These are phyloP conservation scores for Tinea trinotella DNA, from an alignment of 2,888 invertebrate species.

Conservation along the genomic window DNA sequence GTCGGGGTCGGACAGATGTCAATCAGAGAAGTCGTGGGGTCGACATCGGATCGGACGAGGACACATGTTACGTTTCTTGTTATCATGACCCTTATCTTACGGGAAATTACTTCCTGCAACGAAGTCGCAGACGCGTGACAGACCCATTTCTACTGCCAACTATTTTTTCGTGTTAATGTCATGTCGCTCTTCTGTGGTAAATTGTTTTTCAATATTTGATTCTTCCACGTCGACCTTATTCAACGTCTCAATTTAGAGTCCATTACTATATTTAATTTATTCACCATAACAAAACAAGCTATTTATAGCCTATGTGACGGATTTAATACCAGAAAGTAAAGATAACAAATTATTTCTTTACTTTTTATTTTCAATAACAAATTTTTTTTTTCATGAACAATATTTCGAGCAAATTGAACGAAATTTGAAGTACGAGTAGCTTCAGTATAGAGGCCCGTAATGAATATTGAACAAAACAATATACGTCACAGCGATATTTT, in stretches of 20 bases:
- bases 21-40: conserved; percentile 31
- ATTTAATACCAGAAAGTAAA: not conserved
- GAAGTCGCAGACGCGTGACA: conserved; percentile 42
- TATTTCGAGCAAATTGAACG: not conserved
- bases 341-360: not conserved
- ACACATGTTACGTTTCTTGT: conserved; percentile 51
- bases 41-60: conserved; percentile 35
- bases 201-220: conserved; percentile 15
- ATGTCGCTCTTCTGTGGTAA: not conserved
- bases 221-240: conserved; percentile 13
- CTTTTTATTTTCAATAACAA: not conserved
- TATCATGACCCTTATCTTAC: conserved; percentile 56
- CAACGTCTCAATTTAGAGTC: conserved; percentile 3
- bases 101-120: conserved; percentile 51
- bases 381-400: not conserved
- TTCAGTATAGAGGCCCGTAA: not conserved
- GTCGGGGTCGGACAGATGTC: conserved; percentile 40
- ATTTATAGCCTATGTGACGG: not conserved
- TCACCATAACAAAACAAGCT: not conserved
- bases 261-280: not conserved
- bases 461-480: not conserved
- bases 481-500: not conserved
- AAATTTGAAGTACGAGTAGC: not conserved
- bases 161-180: conserved; percentile 21
- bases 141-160: conserved; percentile 33